Conservation (phyloP, 1,140 invertebrate genomes). For the Pissodes strobi region DNA sequence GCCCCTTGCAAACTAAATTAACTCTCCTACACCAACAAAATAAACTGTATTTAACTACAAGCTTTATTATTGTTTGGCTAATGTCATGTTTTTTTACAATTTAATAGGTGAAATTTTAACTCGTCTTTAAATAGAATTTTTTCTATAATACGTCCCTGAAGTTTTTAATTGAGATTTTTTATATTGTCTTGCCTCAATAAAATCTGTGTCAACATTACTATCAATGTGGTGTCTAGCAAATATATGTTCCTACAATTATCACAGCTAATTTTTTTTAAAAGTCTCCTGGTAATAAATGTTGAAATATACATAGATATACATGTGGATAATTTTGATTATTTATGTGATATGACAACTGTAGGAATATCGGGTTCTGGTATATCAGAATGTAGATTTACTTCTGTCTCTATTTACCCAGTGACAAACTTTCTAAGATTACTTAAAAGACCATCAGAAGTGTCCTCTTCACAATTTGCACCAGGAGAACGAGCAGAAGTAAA, state of each 20-base stretch:
- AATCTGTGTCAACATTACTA: background rate
- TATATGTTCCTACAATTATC: conserved; percentile 13
- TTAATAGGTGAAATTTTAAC: no score
- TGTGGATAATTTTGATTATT: conserved; percentile 1
- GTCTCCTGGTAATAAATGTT: conserved; percentile 7
- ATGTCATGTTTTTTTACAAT: no score
- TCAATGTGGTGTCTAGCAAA: background rate
- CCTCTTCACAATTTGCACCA: conserved; percentile 6
- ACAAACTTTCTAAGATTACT: conserved; percentile 17
- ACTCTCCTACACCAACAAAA: no score
- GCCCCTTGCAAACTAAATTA: no score
- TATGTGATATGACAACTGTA: background rate
- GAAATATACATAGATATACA: conserved; percentile 11
- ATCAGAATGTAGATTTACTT: background rate
- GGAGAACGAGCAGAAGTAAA: conserved; percentile 15
- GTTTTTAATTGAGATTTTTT: conserved; percentile 4
- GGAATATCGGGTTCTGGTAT: background rate
- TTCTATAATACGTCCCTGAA: no score
- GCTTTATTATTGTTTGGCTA: no score
- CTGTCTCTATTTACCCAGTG: conserved; percentile 1
- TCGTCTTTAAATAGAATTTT: no score
- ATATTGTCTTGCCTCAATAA: conserved; percentile 19
- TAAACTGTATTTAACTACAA: no score
- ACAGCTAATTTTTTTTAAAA: conserved; percentile 13
- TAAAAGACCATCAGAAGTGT: background rate